Base-by-base conservation (phyloP, 2,797 vertebrate species). In the Cirrhinus mrigala region DNA sequence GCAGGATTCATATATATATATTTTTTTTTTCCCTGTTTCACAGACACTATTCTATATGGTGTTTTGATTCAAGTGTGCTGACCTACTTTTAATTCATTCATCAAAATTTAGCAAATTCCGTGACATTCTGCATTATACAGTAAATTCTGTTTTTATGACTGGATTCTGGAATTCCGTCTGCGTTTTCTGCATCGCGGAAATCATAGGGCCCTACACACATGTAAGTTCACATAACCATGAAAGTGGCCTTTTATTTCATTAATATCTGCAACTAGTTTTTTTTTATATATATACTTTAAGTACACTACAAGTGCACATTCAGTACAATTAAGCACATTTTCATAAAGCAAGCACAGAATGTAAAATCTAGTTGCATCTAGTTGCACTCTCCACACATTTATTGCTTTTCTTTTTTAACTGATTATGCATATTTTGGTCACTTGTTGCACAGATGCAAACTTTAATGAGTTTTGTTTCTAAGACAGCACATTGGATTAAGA, bases 401-500 rank as follows among this genome's bases (percentile, higher is more conserved):
- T 37, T 40, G 9, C 9, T 64, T 29, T 16, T 16, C 0, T 29
- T 29, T 64, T 58, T 33, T 40, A 12, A 22, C 37, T 10, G n/a
- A 22, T 40, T 20, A 44, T n/a, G 37, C 44, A 48, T 73, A 24
- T 73, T 48, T 24, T 70, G 9, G 18, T 16, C 74, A 54, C 20
- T 56, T 56, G 48, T 52, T 75, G 27, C 37, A 52, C 48, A 20
- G 50, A 56, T n/a, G 50, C 6, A 14, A 37, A 76, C 74, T 52
- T 76, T 11, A 89, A 78, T 77, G 71, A 79, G 70, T 66, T 68
- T 71, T n/a, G 73, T 84, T 52, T 86, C 79, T 86, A 12, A 33
- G 44, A 88, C 33, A 52, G 79, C 86, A 68, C 88, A 87, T 90
- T 87, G 89, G 89, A 91, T 90, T 80, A 83, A 79, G 82, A 84